phyloP scores from a whole-genome alignment of 2,797 vertebrate species.

The Anisognathus igniventris region DNA sequence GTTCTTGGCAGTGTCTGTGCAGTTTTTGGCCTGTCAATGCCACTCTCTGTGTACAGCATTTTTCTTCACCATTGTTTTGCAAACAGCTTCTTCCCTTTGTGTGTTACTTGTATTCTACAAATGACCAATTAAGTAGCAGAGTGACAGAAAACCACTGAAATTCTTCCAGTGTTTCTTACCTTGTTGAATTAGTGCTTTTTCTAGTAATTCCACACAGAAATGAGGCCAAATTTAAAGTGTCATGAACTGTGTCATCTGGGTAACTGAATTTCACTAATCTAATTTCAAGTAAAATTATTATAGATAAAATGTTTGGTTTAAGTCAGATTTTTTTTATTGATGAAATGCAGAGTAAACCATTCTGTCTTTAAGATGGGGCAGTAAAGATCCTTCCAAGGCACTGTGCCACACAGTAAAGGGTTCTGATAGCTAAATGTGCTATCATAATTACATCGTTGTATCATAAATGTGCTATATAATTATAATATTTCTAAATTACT shows the following conservation, averaged over 20 bases:
- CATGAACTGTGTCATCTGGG: neutral
- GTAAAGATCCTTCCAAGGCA: neutral
- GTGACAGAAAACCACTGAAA: neutral
- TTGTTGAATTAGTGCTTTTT: neutral
- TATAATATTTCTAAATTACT: neutral
- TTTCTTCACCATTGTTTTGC: neutral
- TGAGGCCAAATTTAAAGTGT: neutral
- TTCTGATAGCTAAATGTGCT: neutral
- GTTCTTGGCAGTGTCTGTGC: neutral
- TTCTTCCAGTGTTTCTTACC: neutral
- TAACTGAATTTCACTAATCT: neutral
- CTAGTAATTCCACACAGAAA: neutral
- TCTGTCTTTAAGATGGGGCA: neutral
- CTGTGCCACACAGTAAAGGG: neutral
- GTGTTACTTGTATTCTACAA: neutral
- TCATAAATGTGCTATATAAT: neutral
- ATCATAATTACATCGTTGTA: neutral
- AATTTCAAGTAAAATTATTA: neutral
- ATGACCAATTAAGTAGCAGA: neutral
- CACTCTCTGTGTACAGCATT: neutral
- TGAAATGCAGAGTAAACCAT: neutral
- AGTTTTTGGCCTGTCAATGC: neutral
- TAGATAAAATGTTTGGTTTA: neutral
- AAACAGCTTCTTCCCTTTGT: neutral
- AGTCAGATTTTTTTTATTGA: neutral